These are phyloP conservation scores for Hippocampus guttulatus DNA, from an alignment of 2,113 vertebrate genomes.

Conservation along the genomic window DNA sequence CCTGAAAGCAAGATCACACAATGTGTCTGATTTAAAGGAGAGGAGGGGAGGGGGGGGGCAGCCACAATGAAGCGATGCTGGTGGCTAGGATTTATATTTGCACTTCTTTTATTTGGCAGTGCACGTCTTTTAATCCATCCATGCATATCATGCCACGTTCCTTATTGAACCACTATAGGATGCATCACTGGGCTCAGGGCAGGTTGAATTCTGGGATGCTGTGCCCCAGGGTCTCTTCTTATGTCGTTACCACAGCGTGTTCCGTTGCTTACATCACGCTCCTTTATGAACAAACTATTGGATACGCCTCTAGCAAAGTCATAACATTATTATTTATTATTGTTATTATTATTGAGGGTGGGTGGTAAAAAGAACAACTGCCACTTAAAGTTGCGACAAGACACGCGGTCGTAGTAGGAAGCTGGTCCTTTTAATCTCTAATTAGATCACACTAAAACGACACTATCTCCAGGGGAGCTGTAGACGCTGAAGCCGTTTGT, in stretches of 20 bases:
- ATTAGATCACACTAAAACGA: slow-evolving; percentile 53
- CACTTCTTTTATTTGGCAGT: slow-evolving; percentile 49
- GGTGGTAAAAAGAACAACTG: slow-evolving; percentile 1
- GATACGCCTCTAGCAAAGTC: slow-evolving; percentile 22
- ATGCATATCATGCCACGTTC: slow-evolving; percentile 50
- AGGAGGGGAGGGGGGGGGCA: background rate
- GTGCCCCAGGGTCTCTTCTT: slow-evolving; percentile 41
- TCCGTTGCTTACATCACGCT: slow-evolving; percentile 15
- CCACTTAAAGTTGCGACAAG: slow-evolving; percentile 23
- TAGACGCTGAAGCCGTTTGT: slow-evolving; percentile 28
- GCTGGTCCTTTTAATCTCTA: slow-evolving; percentile 44
- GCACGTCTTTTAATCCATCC: slow-evolving; percentile 47
- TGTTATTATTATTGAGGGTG: slow-evolving; percentile 15
- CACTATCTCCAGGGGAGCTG: slow-evolving; percentile 31
- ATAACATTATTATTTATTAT: slow-evolving; percentile 1
- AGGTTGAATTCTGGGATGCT: slow-evolving; percentile 35
- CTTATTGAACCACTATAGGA: slow-evolving; percentile 60
- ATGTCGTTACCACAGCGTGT: slow-evolving; percentile 41
- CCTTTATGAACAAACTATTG: slow-evolving; percentile 27
- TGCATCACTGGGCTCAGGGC: slow-evolving; percentile 42
- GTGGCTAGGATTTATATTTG: slow-evolving; percentile 48
- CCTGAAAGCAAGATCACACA: slow-evolving; percentile 28
- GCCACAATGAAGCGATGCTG: slow-evolving; percentile 40
- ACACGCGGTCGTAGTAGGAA: slow-evolving; percentile 27
- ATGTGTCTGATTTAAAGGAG: slow-evolving; percentile 30